Percentiles rank a stretch among this genome's conserved stretches.
Evolutionary conservation across 1,140 invertebrate species (phyloP).

Genomic region (Procambarus virginalis): DNA sequence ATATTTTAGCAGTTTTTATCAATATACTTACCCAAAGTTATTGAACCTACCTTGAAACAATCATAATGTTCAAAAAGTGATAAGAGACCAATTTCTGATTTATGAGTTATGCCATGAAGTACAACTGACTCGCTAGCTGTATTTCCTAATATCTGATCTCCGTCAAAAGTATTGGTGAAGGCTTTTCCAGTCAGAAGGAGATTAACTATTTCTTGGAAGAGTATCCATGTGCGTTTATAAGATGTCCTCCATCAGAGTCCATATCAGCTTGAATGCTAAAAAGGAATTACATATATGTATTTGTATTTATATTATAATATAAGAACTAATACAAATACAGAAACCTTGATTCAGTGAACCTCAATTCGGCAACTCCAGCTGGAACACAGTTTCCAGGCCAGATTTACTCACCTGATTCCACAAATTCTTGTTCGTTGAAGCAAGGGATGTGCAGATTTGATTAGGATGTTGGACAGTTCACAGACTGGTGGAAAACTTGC

Average conservation of each 20-base stretch:
- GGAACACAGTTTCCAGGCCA: too few relatives aligned
- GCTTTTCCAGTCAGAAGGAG: conserved; percentile 76
- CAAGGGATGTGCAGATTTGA: too few relatives aligned
- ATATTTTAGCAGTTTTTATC: conserved; percentile 26
- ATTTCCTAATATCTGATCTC: conserved; percentile 75
- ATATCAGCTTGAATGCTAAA: conserved; percentile 76
- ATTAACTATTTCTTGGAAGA: conserved; percentile 79
- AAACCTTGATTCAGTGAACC: too few relatives aligned
- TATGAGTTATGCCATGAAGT: conserved; percentile 75
- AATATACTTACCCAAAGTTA: conserved; percentile 4
- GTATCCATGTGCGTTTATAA: conserved; percentile 78
- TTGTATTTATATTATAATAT: too few relatives aligned
- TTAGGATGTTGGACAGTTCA: too few relatives aligned
- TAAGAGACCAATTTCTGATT: conserved; percentile 77
- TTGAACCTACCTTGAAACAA: conserved; percentile 75
- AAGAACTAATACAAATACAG: too few relatives aligned
- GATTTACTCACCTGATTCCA: too few relatives aligned
- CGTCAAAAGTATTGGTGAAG: conserved; percentile 78
- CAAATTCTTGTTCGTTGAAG: too few relatives aligned
- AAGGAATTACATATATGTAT: neutral
- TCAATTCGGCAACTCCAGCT: too few relatives aligned
- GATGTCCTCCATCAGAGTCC: conserved; percentile 75
- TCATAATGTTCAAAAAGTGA: conserved; percentile 79
- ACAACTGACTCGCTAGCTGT: conserved; percentile 71
- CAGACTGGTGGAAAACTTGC: too few relatives aligned